A percentile compares a stretch with the other conserved stretches of the same genome.
These are phyloP conservation scores for Indicator maculatus DNA, from an alignment of 2,113 vertebrate genomes.

Conservation along the genomic window DNA sequence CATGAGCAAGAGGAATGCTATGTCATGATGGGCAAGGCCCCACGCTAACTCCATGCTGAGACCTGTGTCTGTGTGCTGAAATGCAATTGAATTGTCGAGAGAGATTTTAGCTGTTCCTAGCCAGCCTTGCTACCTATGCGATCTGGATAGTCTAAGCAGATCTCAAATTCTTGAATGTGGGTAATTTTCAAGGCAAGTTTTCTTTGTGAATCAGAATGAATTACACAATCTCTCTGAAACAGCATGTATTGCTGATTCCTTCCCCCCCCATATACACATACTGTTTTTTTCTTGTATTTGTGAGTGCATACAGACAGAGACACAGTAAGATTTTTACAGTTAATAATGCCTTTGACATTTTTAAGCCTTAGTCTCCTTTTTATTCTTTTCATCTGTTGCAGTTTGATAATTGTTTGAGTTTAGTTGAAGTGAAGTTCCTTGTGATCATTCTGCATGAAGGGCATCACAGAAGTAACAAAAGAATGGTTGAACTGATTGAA, in stretches of 20 bases:
- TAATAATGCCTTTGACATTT: slow-evolving; percentile 67
- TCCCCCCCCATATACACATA: neutral
- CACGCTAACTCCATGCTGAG: neutral
- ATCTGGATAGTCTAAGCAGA: slow-evolving; percentile 30
- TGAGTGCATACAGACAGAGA: neutral
- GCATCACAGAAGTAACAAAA: neutral
- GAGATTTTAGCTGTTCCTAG: neutral
- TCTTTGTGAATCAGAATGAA: slow-evolving; percentile 51
- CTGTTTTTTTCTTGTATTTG: neutral
- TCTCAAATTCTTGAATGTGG: neutral
- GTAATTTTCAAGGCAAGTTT: slow-evolving; percentile 33
- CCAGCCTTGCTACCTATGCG: slow-evolving; percentile 43
- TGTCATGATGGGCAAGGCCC: neutral
- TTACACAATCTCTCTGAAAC: slow-evolving; percentile 49
- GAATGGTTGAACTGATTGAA: slow-evolving; percentile 51
- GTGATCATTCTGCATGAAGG: slow-evolving; percentile 57
- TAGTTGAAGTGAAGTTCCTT: slow-evolving; percentile 59
- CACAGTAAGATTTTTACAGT: slow-evolving; percentile 58
- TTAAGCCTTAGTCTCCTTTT: slow-evolving; percentile 71
- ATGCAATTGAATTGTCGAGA: neutral
- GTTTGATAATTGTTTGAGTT: slow-evolving; percentile 27
- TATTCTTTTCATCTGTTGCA: slow-evolving; percentile 68
- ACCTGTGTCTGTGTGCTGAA: neutral
- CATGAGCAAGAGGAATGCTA: neutral
- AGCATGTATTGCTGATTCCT: slow-evolving; percentile 62